Evolutionary conservation across 2,888 invertebrate species (phyloP), one percentile per base, ranked within the genome.

Genomic region (Artemia sinica): DNA sequence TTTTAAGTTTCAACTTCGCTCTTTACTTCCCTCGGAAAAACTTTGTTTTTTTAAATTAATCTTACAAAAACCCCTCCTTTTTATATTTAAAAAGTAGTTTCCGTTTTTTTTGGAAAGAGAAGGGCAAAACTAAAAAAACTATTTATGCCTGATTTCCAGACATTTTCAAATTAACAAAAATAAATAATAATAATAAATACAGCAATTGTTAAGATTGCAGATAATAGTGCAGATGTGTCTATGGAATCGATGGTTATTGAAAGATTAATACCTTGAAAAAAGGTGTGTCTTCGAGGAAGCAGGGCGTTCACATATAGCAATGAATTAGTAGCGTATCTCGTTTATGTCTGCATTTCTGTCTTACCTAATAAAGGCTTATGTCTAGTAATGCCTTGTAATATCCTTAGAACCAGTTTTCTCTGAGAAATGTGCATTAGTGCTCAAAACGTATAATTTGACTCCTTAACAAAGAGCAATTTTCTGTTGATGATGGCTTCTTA

Each of bases 401-500:
- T 58, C n/a, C 14, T 11, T 10, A 28, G 63, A 58, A 58, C 63
- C 63, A 58, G 63, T 58, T 58, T 10, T 28, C 63, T 58, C 14
- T 18, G 28, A 58, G 28, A n/a, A n/a, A 58, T n/a, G 63, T 28
- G 63, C 11, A 58, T 58, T 58, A 58, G 63, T 1, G 63, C 28
- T 58, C 28, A 9, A 58, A 58, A 28, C 63, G 28, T 58, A 58
- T 58, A 58, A 58, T 58, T 58, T 58, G 10, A 58, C n/a, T 28
- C 28, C 63, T 58, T 28, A 8, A 10, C 28, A 10, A 58, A 10
- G 63, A 58, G 28, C 63, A 58, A 58, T 58, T 58, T 58, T 58
- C n/a, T 10, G 63, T 18, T 18, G 63, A 58, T 58, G n/a, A 58
- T 58, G 63, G 63, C 63, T 58, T 58, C 63, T 58, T 58, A 58